Percentiles rank a stretch among this genome's conserved stretches.
These are phyloP conservation scores for Sclerodermus sp. DNA, from an alignment of 2,888 invertebrate species.

Conservation along the genomic window DNA sequence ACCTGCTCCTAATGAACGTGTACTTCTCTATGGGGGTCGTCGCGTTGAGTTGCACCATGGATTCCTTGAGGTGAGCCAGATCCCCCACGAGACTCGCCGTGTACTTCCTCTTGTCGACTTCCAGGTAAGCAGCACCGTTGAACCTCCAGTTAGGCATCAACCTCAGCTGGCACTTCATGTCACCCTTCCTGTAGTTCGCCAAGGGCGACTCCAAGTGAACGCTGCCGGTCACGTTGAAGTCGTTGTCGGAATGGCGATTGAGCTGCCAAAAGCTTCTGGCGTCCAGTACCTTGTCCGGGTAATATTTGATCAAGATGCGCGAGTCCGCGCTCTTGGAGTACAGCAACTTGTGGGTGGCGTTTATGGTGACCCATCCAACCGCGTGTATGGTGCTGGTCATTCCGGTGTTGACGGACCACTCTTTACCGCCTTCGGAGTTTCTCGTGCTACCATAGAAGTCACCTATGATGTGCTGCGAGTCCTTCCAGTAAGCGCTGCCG, in stretches of 20 bases:
- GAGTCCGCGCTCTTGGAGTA: slow-evolving; percentile 59
- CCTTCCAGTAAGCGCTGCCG: slow-evolving; percentile 65
- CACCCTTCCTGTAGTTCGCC: slow-evolving; percentile 66
- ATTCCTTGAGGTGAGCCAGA: slow-evolving; percentile 72
- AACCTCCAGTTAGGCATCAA: slow-evolving; percentile 68
- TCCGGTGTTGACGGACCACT: slow-evolving; percentile 58
- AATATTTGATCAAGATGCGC: slow-evolving; percentile 61
- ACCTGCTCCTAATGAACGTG: slow-evolving; percentile 66
- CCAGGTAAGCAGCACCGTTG: slow-evolving; percentile 70
- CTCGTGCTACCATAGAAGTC: slow-evolving; percentile 63
- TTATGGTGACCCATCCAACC: slow-evolving; percentile 63
- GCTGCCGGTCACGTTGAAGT: slow-evolving; percentile 67
- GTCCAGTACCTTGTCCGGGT: slow-evolving; percentile 69
- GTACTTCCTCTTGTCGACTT: slow-evolving; percentile 71
- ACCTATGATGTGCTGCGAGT: slow-evolving; percentile 63
- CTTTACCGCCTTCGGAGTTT: slow-evolving; percentile 49
- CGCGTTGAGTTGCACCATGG: slow-evolving; percentile 70
- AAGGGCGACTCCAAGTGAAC: slow-evolving; percentile 71
- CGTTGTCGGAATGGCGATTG: slow-evolving; percentile 61
- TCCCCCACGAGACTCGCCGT: slow-evolving; percentile 65
- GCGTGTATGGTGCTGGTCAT: slow-evolving; percentile 65
- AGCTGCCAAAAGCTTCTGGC: slow-evolving; percentile 73
- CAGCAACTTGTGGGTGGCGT: slow-evolving; percentile 62
- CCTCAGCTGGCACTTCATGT: slow-evolving; percentile 68
- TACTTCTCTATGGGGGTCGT: slow-evolving; percentile 74